Conservation (phyloP, 2,113 vertebrate species). For the Cavia aperea region DNA sequence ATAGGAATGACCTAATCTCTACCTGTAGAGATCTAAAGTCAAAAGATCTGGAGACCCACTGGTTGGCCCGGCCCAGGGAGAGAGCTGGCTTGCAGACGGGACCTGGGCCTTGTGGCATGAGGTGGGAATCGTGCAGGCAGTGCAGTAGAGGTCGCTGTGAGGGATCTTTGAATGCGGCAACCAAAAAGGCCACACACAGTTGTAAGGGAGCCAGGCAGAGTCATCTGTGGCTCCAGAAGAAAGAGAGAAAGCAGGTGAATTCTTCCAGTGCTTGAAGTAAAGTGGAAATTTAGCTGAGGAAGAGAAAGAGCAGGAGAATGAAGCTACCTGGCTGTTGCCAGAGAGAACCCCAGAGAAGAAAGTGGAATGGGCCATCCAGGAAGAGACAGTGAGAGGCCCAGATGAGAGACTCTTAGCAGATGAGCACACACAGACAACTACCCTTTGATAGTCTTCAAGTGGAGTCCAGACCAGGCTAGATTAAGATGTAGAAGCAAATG, state of each 20-base stretch:
- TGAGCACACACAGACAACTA: background rate
- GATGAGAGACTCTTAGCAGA: background rate
- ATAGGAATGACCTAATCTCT: background rate
- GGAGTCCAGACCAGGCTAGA: background rate
- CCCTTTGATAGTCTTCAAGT: background rate
- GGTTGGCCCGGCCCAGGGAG: background rate
- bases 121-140: no score
- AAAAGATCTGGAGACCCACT: background rate
- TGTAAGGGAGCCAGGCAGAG: background rate
- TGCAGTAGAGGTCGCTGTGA: background rate
- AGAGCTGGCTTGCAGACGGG: background rate
- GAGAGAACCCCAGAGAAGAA: background rate
- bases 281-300: background rate
- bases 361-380: no score
- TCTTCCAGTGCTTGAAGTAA: background rate
- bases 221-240: background rate
- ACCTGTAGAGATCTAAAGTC: background rate
- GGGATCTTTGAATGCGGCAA: background rate
- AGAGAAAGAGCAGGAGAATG: background rate
- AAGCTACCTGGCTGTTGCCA: no score
- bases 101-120: background rate
- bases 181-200: background rate
- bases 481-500: constrained; percentile 6
- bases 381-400: background rate
- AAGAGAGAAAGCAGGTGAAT: background rate